Evolutionary conservation across 2,888 invertebrate genomes (phyloP), one percentile per base, ranked within the genome.

Genomic region (Melitaea athalia): DNA sequence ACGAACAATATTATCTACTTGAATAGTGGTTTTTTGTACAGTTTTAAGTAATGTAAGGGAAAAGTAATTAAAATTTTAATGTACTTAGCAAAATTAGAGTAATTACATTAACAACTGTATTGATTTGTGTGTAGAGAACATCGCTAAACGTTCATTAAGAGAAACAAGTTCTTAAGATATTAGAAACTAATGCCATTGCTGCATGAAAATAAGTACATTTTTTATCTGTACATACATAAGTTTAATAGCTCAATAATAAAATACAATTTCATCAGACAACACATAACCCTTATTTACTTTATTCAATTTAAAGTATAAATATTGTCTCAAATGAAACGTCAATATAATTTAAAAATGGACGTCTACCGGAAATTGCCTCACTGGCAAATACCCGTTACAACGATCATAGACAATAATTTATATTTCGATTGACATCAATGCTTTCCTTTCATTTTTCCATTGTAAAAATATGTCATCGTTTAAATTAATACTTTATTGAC

Each of bases 401-500:
- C 38, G 38, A 52, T 33, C 50, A 69, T 57, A 50, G 67, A 70
- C 52, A 63, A 70, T 70, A 70, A 74, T 70, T 68, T 63, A 62
- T 63, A 61, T 68, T 64, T 38, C 64, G 43, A 15, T 64, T 50
- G 64, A 72, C 67, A 67, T 59, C 63, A 72, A 70, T 33, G 33
- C 59, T 45, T 57, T 62, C 31, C 55, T 14, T 10, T 53, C 33
- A 45, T 45, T 45, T 14, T 14, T 45, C 11, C 12, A 11, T 14
- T 12, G 8, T 11, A 45, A 45, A 4, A 45, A 10, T 12, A 10
- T 11, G 14, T 45, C 45, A 45, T 45, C 45, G 45, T 45, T 45
- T 45, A 11, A 45, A 45, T 45, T 10, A 45, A 45, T 12, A 45
- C 10, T 12, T 45, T 14, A 45, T 45, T 45, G 10, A 11, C 45